phyloP scores from a whole-genome alignment of 64 coral and sea anemone species.

The Montipora cactus region DNA sequence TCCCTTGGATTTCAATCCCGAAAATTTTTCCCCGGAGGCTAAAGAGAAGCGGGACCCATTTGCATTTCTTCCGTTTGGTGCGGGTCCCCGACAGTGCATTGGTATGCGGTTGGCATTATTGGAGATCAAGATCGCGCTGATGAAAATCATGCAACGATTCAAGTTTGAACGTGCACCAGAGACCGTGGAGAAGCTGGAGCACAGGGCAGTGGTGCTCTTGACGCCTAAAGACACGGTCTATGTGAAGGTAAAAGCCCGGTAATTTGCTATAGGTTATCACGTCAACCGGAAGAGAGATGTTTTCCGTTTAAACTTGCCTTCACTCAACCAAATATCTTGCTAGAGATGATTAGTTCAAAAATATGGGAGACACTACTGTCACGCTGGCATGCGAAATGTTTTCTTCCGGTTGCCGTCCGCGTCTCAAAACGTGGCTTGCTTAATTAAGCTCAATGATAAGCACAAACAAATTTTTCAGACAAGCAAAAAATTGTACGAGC shows the following conservation, averaged over 20 bases:
- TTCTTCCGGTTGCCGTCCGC: too few species aligned
- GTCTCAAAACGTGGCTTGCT: too few species aligned
- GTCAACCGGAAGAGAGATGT: not conserved
- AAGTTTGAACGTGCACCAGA: constrained; percentile 74
- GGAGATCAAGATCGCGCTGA: constrained; percentile 72
- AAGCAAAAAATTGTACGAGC: too few species aligned
- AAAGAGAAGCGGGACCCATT: constrained; percentile 80
- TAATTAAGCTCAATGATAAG: too few species aligned
- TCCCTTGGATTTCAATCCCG: constrained; percentile 77
- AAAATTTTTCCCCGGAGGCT: constrained; percentile 71
- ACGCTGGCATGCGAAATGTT: too few species aligned
- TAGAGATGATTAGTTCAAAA: too few species aligned
- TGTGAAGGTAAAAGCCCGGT: constrained; percentile 69
- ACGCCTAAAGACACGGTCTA: constrained; percentile 60
- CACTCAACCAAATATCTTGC: not conserved
- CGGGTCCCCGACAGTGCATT: constrained; percentile 80
- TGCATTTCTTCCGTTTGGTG: constrained; percentile 83
- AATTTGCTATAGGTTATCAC: not conserved
- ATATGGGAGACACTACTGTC: too few species aligned
- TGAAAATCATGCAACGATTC: constrained; percentile 67
- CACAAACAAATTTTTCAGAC: too few species aligned
- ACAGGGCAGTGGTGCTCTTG: constrained; percentile 62
- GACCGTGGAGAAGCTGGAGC: constrained; percentile 63
- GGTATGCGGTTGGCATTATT: constrained; percentile 81
- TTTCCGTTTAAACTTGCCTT: not conserved